Base-by-base conservation (phyloP, 2,113 vertebrate species). In the Colossoma macropomum region DNA sequence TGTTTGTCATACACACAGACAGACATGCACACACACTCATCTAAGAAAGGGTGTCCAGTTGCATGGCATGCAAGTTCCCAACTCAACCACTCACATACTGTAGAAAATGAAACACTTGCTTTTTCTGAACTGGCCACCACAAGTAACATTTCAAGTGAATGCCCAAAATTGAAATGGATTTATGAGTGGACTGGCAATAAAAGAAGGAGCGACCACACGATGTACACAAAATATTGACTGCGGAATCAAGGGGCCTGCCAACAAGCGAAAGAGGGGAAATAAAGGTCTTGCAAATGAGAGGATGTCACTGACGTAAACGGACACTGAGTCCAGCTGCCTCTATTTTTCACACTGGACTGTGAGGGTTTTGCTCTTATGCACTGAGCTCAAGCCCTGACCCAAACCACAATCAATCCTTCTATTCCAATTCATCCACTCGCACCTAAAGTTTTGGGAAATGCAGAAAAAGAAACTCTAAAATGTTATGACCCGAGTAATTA, bases 1-100 rank as follows among this genome's bases (percentile, higher is more conserved):
- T 87, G 87, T 88, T 90, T 89, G 89, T 86, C 65, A 83, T 83
- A 86, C 56, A 56, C 32, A 5, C 50, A 81, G 81, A 75, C 34
- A 69, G 32, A 69, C 66, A 69, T 60, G 81, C 85, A 86, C 62
- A 56, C 32, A 52, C 30, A 48, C 28, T 25, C 56, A 38, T 23
- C 17, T 34, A n/a, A 59, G 34, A 79, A 78, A 70, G 19, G 27
- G 25, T 63, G 23, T 81, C 38, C 48, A n/a, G 75, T 84, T 77
- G 82, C 68, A 73, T 48, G 32, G 0, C 25, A 80, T 23, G 50
- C 77, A 81, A 84, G 81, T 56, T 38, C 60, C 4, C 66, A 81
- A 45, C n/a, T 38, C 70, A 68, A 19, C 48, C 5, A 21, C 71
- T 68, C 50, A 68, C 52, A 77, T 52, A 48, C 70, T 59, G 77